These are phyloP conservation scores for Lepidonotus clava DNA, from an alignment of 2,888 invertebrate species.

Conservation along the genomic window DNA sequence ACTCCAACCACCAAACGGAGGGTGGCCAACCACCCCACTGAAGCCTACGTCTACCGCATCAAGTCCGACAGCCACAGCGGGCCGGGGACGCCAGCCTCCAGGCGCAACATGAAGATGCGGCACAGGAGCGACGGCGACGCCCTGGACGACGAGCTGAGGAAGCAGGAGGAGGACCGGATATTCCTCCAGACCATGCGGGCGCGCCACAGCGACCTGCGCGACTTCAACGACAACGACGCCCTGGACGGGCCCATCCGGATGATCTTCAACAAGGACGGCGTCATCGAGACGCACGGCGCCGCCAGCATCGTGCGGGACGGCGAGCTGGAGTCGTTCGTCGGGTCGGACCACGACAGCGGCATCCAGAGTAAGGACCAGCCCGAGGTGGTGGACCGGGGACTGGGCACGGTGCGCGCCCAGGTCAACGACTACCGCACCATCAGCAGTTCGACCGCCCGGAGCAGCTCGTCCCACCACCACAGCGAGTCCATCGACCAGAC, in stretches of 20 bases:
- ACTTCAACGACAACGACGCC: constrained; percentile 5
- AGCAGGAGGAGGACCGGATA: constrained; percentile 8
- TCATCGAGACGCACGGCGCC: constrained; percentile 13
- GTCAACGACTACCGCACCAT: not conserved
- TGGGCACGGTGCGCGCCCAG: constrained; percentile 32
- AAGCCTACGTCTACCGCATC: constrained; percentile 16
- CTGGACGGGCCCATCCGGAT: not conserved
- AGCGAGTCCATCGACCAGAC: not conserved
- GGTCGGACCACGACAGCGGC: constrained; percentile 27
- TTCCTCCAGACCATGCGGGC: not conserved
- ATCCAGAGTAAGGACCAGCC: not conserved
- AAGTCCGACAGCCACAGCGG: not conserved
- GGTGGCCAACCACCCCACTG: not conserved
- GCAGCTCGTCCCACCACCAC: not conserved
- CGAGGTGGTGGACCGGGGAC: not conserved
- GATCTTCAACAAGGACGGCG: constrained; percentile 32
- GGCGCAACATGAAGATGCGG: not conserved
- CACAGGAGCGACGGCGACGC: constrained; percentile 31
- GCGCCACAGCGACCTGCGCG: not conserved
- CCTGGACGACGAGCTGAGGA: not conserved
- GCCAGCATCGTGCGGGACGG: not conserved
- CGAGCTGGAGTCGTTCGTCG: not conserved
- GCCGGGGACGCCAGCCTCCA: not conserved
- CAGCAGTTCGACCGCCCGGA: not conserved
- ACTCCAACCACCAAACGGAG: not conserved